Evolutionary conservation across 2,113 vertebrate genomes (phyloP), one percentile per base, ranked within the genome.

Genomic region (Oreochromis aureus): DNA sequence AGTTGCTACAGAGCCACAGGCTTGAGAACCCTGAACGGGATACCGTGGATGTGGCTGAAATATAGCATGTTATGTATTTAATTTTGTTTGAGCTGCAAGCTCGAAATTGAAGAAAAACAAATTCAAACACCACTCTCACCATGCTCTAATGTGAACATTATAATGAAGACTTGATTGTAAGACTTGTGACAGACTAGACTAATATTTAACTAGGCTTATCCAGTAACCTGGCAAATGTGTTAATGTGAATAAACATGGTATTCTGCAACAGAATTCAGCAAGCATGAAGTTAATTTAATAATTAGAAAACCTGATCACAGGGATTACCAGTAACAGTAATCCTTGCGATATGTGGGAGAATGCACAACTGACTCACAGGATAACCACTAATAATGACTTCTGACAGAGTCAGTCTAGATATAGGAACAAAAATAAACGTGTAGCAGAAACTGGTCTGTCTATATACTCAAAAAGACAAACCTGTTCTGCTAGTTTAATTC

Each of bases 311-410:
- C 54, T 24, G 12, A 24, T 56, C 22, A 24, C 6, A 56, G 22
- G 22, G 55, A 15, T 58, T 58, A 58, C 80, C 44, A 78, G 86
- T 80, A 84, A 85, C 36, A 27, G 10, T 19, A 86, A 41, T 84
- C 73, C 24, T 11, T 78, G 81, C 89, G 81, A 90, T 24, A 55
- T 55, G 84, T 90, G 91, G 51, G 90, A 93, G 88, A 27, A 73
- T 18, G 10, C 41, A 12, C 6, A 22, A 66, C 10, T 39, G 61
- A n/a, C 34, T 66, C 24, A 66, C 13, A 27, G 39, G 22, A 34
- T 8, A 36, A 83, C 16, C 22, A 18, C 12, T 10, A 46, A 22
- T 8, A 27, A 24, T 6, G 24, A 24, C 19, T 18, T 78, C n/a
- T 79, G 34, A 39, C 34, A 39, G 32, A 11, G 6, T 66, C 34